Conservation (phyloP, 2,797 vertebrate genomes). For the Aeoliscus strigatus region DNA sequence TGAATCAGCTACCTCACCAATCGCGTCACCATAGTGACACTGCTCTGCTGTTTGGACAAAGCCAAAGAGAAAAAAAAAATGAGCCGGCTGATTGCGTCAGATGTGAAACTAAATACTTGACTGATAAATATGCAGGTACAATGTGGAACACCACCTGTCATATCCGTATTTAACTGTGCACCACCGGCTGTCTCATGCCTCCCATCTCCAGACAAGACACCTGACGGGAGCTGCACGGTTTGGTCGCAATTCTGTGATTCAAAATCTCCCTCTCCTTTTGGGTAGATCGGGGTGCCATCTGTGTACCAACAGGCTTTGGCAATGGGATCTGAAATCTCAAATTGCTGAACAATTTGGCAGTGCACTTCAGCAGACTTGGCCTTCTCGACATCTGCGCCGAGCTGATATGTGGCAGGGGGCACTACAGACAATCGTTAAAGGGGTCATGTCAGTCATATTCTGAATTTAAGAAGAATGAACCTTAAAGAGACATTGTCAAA, state of each 20-base stretch:
- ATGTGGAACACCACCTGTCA: conserved; percentile 81
- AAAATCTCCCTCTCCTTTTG: conserved; percentile 66
- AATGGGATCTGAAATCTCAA: conserved; percentile 80
- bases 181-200: conserved; percentile 62
- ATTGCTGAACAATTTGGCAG: conserved; percentile 76
- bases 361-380: conserved; percentile 55
- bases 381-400: conserved; percentile 65
- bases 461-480: conserved; percentile 23
- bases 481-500: conserved; percentile 31
- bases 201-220: conserved; percentile 65
- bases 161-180: conserved; percentile 73
- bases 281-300: conserved; percentile 76
- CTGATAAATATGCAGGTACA: conserved; percentile 59
- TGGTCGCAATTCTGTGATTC: conserved; percentile 69
- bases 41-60: conserved; percentile 78
- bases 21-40: conserved; percentile 81
- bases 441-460: conserved; percentile 43
- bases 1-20: conserved; percentile 74
- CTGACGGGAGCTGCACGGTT: conserved; percentile 60
- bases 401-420: conserved; percentile 53
- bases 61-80: conserved; percentile 83
- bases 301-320: conserved; percentile 81
- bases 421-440: conserved; percentile 69
- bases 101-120: conserved; percentile 55
- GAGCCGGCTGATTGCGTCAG: conserved; percentile 61